A percentile compares a stretch with the other conserved stretches of the same genome.
phyloP scores from a whole-genome alignment of 2,888 invertebrate species.

The Sipha maydis region DNA sequence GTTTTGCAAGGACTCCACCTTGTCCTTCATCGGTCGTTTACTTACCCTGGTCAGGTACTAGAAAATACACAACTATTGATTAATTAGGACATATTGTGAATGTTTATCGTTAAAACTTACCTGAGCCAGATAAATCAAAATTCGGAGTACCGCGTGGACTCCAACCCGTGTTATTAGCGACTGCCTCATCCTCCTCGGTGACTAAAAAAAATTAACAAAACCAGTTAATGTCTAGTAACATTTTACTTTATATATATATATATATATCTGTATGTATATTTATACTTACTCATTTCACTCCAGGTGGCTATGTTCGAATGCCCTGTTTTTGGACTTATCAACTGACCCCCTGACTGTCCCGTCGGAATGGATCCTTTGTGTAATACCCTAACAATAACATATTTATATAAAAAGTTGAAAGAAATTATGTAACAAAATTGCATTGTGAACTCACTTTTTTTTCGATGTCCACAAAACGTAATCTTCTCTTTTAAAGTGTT shows the following conservation, averaged over 20 bases:
- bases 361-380: slow-evolving; percentile 59
- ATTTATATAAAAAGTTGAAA: background rate
- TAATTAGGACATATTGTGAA: slow-evolving; percentile 38
- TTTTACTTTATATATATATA: background rate
- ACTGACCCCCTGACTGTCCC: background rate
- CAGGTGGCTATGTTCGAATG: slow-evolving; percentile 43
- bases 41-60: slow-evolving; percentile 60
- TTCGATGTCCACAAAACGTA: slow-evolving; percentile 56
- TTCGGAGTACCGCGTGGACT: slow-evolving; percentile 49
- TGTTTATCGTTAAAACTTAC: slow-evolving; percentile 7
- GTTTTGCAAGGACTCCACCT: slow-evolving; percentile 49
- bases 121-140: slow-evolving; percentile 55
- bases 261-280: background rate
- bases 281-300: slow-evolving; percentile 53
- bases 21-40: slow-evolving; percentile 32
- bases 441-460: slow-evolving; percentile 34
- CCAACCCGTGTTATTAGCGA: slow-evolving; percentile 42
- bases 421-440: background rate
- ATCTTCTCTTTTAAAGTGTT: slow-evolving; percentile 56
- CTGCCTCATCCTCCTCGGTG: slow-evolving; percentile 47
- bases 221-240: background rate
- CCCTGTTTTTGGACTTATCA: slow-evolving; percentile 46
- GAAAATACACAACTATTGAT: slow-evolving; percentile 58
- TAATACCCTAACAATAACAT: slow-evolving; percentile 16
- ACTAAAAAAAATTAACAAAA: slow-evolving; percentile 17